Evolutionary conservation across 2,797 vertebrate species (phyloP).

Genomic region (Bryconaethiops microstoma): DNA sequence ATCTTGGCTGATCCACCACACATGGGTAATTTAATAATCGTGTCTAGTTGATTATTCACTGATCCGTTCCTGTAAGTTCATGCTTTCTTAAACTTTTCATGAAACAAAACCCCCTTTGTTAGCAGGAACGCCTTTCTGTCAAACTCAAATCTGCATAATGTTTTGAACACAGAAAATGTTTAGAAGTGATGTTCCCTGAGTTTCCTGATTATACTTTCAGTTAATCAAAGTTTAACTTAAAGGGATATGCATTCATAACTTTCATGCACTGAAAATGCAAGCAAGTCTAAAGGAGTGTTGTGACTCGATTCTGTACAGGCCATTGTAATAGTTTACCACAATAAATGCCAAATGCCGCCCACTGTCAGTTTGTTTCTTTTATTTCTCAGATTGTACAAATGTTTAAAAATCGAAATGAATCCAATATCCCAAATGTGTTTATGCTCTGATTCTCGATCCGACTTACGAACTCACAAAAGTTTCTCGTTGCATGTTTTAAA

Average conservation of each 20-base stretch:
- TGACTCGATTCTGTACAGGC: not conserved
- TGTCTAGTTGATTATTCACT: no score
- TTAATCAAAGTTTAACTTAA: not conserved
- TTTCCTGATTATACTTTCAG: not conserved
- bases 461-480: slow-evolving; percentile 17
- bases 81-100: not conserved
- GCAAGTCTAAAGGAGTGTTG: not conserved
- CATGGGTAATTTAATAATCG: no score
- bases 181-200: not conserved
- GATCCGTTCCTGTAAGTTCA: no score
- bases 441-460: slow-evolving; percentile 5
- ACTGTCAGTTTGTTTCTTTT: slow-evolving; percentile 37
- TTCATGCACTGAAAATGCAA: not conserved
- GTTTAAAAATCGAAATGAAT: slow-evolving; percentile 47
- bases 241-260: not conserved
- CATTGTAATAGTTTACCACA: not conserved
- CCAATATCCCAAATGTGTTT: slow-evolving; percentile 32
- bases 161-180: not conserved
- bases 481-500: slow-evolving; percentile 27
- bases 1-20: no score
- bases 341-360: slow-evolving; percentile 22
- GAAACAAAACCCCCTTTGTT: not conserved
- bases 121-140: not conserved
- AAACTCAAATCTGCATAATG: not conserved
- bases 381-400: slow-evolving; percentile 53